Evolutionary conservation across 2,113 vertebrate genomes (phyloP), one percentile per base, ranked within the genome.

Genomic region (Choloepus hoffmanni): DNA sequence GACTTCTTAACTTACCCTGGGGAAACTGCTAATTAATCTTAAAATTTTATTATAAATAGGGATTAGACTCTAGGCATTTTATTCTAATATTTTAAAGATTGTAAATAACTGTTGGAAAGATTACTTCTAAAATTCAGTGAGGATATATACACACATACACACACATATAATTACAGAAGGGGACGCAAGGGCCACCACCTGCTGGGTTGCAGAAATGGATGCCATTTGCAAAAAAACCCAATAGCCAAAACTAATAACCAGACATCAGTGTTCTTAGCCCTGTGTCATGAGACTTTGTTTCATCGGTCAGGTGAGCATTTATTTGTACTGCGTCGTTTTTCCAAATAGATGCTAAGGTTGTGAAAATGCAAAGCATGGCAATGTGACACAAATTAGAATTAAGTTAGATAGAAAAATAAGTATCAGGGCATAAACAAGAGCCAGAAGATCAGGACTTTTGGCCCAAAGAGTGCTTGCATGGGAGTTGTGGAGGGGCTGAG

Each of bases 1-100:
- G 93, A 81, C 74, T 88, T 86, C 48, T 88, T 88, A 92, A 96
- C 85, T 93, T 95, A 91, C 92, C 95, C 76, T 36, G 91, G 82
- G 90, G 92, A 67, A 96, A 94, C 93, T 30, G 43, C 85, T 91
- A 93, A 89, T 82, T 93, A 53, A 26, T 43, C 89, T 68, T n/a
- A 70, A 33, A 9, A 43, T 85, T 84, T 63, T 40, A 40, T 96
- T 96, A 90, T 62, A 76, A 77, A 2, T 45, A 88, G 48, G 43
- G 89, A 40, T 9, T 11, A 58, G 81, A 81, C 45, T 62, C 28
- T 16, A 10, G 50, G 14, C 62, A 18, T 96, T 97, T 97, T 95
- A 96, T 97, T 88, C 87, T 97, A 95, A 90, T 98, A 96, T 96
- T 97, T 53, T n/a, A 60, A 88, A 97, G 53, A 62, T 50, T n/a